Percentiles rank a stretch among this genome's conserved stretches.
phyloP scores from a whole-genome alignment of 2,113 vertebrate genomes.

The Xyliphius kryptos region DNA sequence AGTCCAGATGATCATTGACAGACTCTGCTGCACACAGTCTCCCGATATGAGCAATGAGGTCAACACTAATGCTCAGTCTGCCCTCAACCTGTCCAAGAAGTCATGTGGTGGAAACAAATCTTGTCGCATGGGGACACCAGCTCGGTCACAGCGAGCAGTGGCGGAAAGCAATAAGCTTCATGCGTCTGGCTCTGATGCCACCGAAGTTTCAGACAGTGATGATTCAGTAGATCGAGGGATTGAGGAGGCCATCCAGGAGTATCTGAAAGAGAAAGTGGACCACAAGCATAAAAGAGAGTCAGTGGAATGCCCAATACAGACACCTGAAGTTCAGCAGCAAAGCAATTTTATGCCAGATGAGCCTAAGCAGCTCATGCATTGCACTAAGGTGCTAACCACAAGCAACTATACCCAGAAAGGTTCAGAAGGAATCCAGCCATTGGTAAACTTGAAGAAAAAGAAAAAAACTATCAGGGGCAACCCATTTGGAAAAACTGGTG shows the following conservation, averaged over 20 bases:
- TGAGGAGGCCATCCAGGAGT: constrained; percentile 92
- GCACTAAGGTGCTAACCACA: constrained; percentile 49
- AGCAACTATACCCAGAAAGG: constrained; percentile 49
- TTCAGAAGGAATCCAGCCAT: constrained; percentile 31
- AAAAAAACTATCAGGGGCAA: constrained; percentile 53
- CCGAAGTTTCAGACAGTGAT: constrained; percentile 79
- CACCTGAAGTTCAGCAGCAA: constrained; percentile 49
- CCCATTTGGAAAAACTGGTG: constrained; percentile 41
- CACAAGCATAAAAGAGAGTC: constrained; percentile 60
- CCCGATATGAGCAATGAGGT: constrained; percentile 76
- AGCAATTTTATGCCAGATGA: constrained; percentile 45
- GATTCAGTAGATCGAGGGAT: constrained; percentile 90
- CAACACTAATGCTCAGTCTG: constrained; percentile 56
- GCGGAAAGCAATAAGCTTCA: constrained; percentile 12
- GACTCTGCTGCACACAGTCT: constrained; percentile 75
- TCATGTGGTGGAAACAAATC: constrained; percentile 36
- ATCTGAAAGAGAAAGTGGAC: constrained; percentile 79
- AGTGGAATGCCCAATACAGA: constrained; percentile 31
- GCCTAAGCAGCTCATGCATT: constrained; percentile 42
- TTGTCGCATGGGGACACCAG: constrained; percentile 24
- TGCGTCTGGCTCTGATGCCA: constrained; percentile 40
- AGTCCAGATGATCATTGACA: constrained; percentile 89
- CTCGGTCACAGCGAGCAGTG: constrained; percentile 7
- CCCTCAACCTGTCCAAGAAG: constrained; percentile 47
- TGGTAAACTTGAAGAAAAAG: constrained; percentile 47